These are phyloP conservation scores for Numenius arquata DNA, from an alignment of 2,113 vertebrate genomes.

Conservation along the genomic window DNA sequence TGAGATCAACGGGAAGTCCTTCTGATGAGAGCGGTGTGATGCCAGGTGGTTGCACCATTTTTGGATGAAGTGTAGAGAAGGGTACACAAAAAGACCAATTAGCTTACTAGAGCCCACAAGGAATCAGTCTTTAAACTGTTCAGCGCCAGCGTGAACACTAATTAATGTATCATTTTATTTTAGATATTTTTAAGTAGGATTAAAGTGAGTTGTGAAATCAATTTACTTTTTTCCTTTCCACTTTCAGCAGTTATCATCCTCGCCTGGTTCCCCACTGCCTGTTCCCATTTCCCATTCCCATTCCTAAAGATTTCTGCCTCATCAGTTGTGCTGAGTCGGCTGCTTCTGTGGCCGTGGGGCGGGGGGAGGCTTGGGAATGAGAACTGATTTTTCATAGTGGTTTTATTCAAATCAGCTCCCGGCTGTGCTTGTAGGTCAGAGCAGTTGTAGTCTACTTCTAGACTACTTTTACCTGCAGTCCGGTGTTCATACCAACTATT, in stretches of 20 bases:
- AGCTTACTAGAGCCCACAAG: background rate
- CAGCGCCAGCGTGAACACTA: background rate
- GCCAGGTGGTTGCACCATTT: background rate
- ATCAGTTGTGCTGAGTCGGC: background rate
- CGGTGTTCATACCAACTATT: background rate
- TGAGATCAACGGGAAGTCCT: background rate
- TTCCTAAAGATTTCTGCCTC: background rate
- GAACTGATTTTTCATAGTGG: background rate
- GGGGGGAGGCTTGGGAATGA: background rate
- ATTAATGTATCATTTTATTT: background rate
- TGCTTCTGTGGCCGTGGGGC: fast-evolving
- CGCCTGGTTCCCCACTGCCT: background rate
- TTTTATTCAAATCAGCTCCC: background rate
- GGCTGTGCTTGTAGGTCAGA: background rate
- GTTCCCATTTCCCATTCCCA: background rate
- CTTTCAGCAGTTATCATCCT: background rate
- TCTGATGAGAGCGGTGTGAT: background rate
- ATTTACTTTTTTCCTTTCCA: background rate
- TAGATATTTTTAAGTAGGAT: background rate
- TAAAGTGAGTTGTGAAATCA: background rate
- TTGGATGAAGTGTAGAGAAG: background rate
- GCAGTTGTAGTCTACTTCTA: background rate
- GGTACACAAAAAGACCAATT: background rate
- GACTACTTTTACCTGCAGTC: background rate
- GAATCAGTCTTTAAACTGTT: background rate